Conservation (phyloP, 2,888 invertebrate genomes). For the Eurois occulta region DNA sequence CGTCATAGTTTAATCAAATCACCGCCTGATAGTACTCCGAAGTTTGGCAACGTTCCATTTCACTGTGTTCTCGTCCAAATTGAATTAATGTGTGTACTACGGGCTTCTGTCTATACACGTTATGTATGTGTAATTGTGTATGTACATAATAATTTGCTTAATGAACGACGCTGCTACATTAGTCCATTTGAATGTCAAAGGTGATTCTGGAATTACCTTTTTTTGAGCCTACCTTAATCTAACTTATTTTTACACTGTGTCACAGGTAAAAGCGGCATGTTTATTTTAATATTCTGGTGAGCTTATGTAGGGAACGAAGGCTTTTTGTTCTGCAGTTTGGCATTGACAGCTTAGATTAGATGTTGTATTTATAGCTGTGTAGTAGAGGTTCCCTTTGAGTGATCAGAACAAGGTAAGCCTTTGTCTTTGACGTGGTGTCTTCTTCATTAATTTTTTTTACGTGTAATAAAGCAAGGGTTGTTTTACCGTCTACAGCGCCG, state of each 20-base stretch:
- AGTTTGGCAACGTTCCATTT: conserved; percentile 60
- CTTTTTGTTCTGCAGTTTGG: conserved; percentile 15
- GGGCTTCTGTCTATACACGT: background rate
- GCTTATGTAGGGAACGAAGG: background rate
- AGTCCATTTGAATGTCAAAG: conserved; percentile 44
- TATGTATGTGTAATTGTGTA: background rate
- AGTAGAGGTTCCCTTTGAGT: conserved; percentile 2
- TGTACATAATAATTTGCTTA: conserved; percentile 49
- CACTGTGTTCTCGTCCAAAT: conserved; percentile 52
- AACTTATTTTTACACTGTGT: conserved; percentile 1
- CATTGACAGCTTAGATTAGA: conserved; percentile 12
- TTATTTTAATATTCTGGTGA: conserved; percentile 18
- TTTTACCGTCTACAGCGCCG: background rate
- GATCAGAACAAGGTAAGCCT: conserved; percentile 8
- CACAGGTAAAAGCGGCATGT: background rate
- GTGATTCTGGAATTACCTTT: conserved; percentile 21
- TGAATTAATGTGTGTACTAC: conserved; percentile 49
- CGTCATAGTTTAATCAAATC: conserved; percentile 44
- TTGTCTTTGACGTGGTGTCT: background rate
- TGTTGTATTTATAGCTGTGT: conserved; percentile 11
- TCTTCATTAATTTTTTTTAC: background rate
- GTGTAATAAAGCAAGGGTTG: background rate
- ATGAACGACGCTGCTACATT: conserved; percentile 45
- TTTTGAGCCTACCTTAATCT: conserved; percentile 8
- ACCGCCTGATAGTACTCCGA: conserved; percentile 2